Evolutionary conservation across 1,140 invertebrate species (phyloP).

Genomic region (Holcopasites calliopsidis): DNA sequence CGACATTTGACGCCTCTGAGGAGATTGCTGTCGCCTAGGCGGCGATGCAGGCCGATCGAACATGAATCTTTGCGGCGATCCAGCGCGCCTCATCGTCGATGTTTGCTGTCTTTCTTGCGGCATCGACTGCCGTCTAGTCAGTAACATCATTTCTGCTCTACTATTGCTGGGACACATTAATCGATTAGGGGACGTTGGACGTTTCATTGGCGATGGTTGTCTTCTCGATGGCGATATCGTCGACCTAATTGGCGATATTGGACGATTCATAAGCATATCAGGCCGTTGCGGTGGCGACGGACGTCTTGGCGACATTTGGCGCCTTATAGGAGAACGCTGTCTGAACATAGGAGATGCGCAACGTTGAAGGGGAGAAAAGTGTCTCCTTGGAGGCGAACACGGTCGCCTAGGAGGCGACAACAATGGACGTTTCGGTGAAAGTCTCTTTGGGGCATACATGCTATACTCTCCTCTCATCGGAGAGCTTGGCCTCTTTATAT

Average conservation of each 20-base stretch:
- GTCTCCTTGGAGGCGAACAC: constrained; percentile 50
- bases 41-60: constrained; percentile 24
- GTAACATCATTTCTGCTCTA: constrained; percentile 39
- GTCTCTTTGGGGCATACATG: constrained; percentile 42
- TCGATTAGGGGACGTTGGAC: constrained; percentile 52
- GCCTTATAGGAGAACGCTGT: constrained; percentile 33
- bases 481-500: constrained; percentile 20
- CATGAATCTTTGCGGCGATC: constrained; percentile 20
- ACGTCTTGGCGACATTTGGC: constrained; percentile 10
- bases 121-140: constrained; percentile 18
- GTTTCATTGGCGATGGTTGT: constrained; percentile 44
- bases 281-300: not conserved
- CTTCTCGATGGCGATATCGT: constrained; percentile 48
- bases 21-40: constrained; percentile 52
- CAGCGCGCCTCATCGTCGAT: constrained; percentile 38
- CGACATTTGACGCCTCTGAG: constrained; percentile 48
- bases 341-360: constrained; percentile 17
- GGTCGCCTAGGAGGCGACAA: constrained; percentile 54
- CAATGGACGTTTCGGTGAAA: constrained; percentile 57
- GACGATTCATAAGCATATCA: constrained; percentile 33
- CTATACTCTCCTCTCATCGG: constrained; percentile 38
- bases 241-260: constrained; percentile 60
- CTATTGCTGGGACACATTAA: constrained; percentile 58
- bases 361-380: constrained; percentile 34
- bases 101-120: constrained; percentile 35